These are phyloP conservation scores for Polyergus mexicanus DNA, from an alignment of 1,140 invertebrate genomes.

Conservation along the genomic window DNA sequence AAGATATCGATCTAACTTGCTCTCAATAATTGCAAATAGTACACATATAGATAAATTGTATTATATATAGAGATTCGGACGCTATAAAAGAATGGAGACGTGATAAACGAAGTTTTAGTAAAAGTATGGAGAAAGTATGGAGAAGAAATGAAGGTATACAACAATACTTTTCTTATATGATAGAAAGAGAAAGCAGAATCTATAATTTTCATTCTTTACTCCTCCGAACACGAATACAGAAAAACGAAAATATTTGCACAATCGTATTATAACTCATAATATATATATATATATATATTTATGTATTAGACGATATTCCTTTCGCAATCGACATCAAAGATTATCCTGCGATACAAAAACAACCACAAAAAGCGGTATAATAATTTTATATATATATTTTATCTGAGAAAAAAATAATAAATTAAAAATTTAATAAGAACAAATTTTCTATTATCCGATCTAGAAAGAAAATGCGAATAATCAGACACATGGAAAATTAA, in stretches of 20 bases:
- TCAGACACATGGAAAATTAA: conserved; percentile 20
- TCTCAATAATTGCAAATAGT: conserved; percentile 18
- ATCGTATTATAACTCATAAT: conserved; percentile 11
- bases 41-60: not conserved
- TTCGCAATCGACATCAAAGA: conserved; percentile 72
- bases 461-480: conserved; percentile 41
- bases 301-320: conserved; percentile 75
- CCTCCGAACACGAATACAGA: not conserved
- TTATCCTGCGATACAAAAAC: conserved; percentile 54
- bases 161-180: not conserved
- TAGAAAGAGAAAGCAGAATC: not conserved
- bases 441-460: conserved; percentile 27
- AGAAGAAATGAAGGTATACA: conserved; percentile 76
- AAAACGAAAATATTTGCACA: not conserved
- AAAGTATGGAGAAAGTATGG: conserved; percentile 76
- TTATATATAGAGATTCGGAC: conserved; percentile 72
- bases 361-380: conserved; percentile 61
- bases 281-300: not conserved
- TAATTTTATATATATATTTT: conserved; percentile 48
- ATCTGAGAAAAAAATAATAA: conserved; percentile 28
- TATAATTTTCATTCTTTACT: conserved; percentile 15
- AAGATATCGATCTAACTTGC: conserved; percentile 52
- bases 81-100: conserved; percentile 77
- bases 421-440: not conserved
- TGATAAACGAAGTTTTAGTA: conserved; percentile 74